Evolutionary conservation across 2,797 vertebrate genomes (phyloP).

Genomic region (Sebastes taczanowskii): DNA sequence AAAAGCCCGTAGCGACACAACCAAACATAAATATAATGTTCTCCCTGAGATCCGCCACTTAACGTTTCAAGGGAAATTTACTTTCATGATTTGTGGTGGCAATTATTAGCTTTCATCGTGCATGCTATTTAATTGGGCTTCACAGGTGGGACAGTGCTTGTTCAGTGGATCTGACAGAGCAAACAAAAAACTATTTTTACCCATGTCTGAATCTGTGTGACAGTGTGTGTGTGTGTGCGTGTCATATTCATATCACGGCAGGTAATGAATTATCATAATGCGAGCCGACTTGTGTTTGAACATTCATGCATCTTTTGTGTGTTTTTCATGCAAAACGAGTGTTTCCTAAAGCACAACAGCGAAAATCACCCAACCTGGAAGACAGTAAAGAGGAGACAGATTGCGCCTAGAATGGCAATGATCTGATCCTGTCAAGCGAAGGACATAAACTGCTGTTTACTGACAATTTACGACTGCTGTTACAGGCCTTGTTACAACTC

Average conservation of each 20-base stretch:
- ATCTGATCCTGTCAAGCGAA: not conserved
- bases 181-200: conserved; percentile 28
- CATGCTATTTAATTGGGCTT: conserved; percentile 38
- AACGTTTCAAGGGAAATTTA: not conserved
- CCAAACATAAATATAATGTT: conserved; percentile 9
- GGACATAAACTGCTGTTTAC: not conserved
- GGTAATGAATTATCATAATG: conserved; percentile 50
- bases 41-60: not conserved
- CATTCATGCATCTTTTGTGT: conserved; percentile 8
- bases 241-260: conserved; percentile 41
- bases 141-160: conserved; percentile 48
- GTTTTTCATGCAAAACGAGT: conserved; percentile 9
- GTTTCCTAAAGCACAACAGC: not conserved
- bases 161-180: conserved; percentile 33
- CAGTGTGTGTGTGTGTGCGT: conserved; percentile 14
- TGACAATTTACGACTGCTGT: not conserved
- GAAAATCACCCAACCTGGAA: not conserved
- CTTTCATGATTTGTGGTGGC: conserved; percentile 20
- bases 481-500: not conserved
- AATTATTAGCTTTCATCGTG: conserved; percentile 30
- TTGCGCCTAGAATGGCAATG: not conserved
- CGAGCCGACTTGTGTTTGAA: conserved; percentile 28
- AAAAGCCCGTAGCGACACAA: not conserved
- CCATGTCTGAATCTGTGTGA: conserved; percentile 10
- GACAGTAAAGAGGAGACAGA: not conserved